Evolutionary conservation across 1,140 invertebrate genomes (phyloP), one percentile per base, ranked within the genome.

Genomic region (Magallana angulata): DNA sequence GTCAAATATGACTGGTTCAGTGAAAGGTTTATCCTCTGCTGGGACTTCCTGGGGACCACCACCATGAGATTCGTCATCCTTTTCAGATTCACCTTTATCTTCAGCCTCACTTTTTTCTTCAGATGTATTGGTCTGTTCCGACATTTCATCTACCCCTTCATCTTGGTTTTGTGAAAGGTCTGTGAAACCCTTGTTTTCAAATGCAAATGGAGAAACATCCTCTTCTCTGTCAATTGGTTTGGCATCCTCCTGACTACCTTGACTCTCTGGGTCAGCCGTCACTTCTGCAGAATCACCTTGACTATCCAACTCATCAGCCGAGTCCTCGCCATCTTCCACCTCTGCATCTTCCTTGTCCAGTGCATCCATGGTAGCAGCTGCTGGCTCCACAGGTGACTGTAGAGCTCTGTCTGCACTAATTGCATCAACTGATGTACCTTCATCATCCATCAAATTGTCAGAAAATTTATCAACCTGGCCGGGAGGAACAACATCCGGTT

Each of bases 261-360:
- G 68, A 18, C 64, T 80, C 48, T 89, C 84, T 84, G 85, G 85
- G 58, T 86, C 82, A 82, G 84, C 64, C 4, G 88, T 62, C 7
- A 87, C 62, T 88, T 90, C 89, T 57, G 80, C 48, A 58, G 80
- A 82, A 90, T 90, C 89, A 57, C 68, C 85, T 76, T 89, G 88
- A 56, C 88, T 89, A 36, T 89, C 85, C 81, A 64, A 82, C 30
- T 87, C 85, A 48, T 88, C 89, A 18, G 82, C 57, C 11, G 87
- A 90, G 7, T 86, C 30, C 16, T 90, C 89, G 8, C 82, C 85
- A 18, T 90, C 91, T 8, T 92, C 91, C 68, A 71, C 68, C 24
- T 91, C 91, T 57, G 91, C 91, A 85, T 91, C 91, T 85, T 89
- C 85, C 18, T 90, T 88, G 36, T 89, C 91, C 56, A 90, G 30